Evolutionary conservation across 2,888 invertebrate species (phyloP).

Genomic region (Limnephilus lunatus): DNA sequence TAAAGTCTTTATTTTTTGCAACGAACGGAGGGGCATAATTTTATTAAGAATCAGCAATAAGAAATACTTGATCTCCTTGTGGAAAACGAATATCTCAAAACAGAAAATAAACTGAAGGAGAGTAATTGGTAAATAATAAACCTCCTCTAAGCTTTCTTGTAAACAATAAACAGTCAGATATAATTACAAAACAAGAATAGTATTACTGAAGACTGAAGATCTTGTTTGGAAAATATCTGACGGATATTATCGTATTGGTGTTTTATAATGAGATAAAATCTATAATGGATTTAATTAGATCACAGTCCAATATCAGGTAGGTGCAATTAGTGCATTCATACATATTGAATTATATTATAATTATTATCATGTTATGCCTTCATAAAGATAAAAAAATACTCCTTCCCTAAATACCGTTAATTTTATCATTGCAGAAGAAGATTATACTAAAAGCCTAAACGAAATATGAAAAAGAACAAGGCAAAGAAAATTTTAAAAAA

Average conservation of each 20-base stretch:
- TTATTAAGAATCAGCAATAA: background rate
- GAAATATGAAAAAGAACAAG: too few species aligned
- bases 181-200: conserved; percentile 56
- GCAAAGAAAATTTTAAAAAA: too few species aligned
- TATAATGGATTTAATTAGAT: background rate
- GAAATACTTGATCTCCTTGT: background rate
- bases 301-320: background rate
- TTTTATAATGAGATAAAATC: background rate
- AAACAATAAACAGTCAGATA: conserved; percentile 53
- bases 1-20: background rate
- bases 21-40: background rate
- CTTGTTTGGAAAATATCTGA: background rate
- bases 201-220: conserved; percentile 21
- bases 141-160: conserved; percentile 7
- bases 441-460: too few species aligned
- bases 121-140: conserved; percentile 49
- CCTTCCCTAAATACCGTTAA: background rate
- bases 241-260: background rate
- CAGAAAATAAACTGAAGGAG: conserved; percentile 36
- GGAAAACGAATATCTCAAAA: background rate
- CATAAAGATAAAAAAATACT: too few species aligned
- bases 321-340: background rate
- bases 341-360: background rate
- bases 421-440: background rate
- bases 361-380: too few species aligned